Evolutionary conservation across 1,140 invertebrate genomes (phyloP), one percentile per base, ranked within the genome.

Genomic region (Brachionus manjavacas): DNA sequence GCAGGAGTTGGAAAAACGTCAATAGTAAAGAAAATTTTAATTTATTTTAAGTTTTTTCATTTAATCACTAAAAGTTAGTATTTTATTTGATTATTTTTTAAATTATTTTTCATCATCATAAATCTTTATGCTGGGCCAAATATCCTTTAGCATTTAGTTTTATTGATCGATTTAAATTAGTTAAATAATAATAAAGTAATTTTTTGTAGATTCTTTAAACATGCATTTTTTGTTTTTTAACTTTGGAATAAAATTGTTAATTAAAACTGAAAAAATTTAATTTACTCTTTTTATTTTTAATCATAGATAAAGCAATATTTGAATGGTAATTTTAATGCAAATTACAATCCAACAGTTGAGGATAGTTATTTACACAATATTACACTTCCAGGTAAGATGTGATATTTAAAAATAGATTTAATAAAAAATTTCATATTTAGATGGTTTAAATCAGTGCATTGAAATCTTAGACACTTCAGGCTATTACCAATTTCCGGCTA

Each of bases 381-480:
- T n/a, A 86, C 86, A 66, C 79, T 88, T 55, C 87, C 87, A 76
- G 86, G 87, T 88, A 85, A 86, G 84, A 8, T n/a, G 46, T 60
- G 9, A 20, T 60, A 20, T 20, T 20, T 20, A 4, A 16, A 80
- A 11, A 72, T 70, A n/a, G n/a, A 16, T 55, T n/a, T 8, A 14
- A 84, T 25, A 1, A 55, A 49, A 46, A 79, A 4, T 84, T 64
- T 43, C 20, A 64, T 35, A 84, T 68, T 0, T 85, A 89, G 88
- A 89, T 85, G 88, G 88, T 1, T 84, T 87, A 16, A 88, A 86
- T 68, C 87, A 89, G 35, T 88, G 88, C 6, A 86, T 89, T 28
- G 88, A 89, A 85, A 89, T 89, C 41, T 78, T 89, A 70, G 89
- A 89, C 85, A 89, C 89, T 3, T 87, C 89, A 1, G 89, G 88